Conservation (phyloP, 23 tunicate species). For the Halocynthia roretzi region DNA sequence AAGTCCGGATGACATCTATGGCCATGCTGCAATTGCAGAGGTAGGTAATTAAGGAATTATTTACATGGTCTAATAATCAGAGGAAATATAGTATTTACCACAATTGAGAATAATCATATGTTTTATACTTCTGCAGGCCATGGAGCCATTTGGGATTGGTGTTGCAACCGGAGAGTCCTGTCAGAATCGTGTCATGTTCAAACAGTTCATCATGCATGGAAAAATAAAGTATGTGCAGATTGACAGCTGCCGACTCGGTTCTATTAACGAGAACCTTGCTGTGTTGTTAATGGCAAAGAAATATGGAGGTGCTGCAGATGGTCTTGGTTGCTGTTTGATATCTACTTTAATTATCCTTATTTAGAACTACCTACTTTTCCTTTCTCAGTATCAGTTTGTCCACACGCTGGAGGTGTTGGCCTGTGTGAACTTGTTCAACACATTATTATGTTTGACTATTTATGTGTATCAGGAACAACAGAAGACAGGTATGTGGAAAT, state of each 20-base stretch:
- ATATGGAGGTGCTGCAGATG: constrained; percentile 49
- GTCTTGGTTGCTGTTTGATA: not conserved
- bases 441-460: constrained; percentile 96
- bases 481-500: constrained; percentile 67
- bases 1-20: constrained; percentile 88
- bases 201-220: constrained; percentile 62
- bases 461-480: constrained; percentile 69
- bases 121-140: constrained; percentile 30
- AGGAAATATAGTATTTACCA: not conserved
- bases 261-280: constrained; percentile 91
- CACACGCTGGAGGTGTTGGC: constrained; percentile 99
- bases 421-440: constrained; percentile 97
- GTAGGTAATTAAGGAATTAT: not conserved
- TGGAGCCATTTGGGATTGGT: constrained; percentile 73
- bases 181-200: constrained; percentile 96
- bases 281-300: constrained; percentile 94
- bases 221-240: constrained; percentile 77
- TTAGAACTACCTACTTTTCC: not conserved
- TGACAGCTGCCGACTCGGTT: constrained; percentile 96
- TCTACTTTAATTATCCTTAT: not conserved
- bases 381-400: constrained; percentile 89
- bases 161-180: constrained; percentile 99
- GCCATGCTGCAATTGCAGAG: constrained; percentile 89
- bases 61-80: not conserved
- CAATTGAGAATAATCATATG: not conserved